Base-by-base conservation (phyloP, 2,888 invertebrate species). In the Scaptomyza polygonia region DNA sequence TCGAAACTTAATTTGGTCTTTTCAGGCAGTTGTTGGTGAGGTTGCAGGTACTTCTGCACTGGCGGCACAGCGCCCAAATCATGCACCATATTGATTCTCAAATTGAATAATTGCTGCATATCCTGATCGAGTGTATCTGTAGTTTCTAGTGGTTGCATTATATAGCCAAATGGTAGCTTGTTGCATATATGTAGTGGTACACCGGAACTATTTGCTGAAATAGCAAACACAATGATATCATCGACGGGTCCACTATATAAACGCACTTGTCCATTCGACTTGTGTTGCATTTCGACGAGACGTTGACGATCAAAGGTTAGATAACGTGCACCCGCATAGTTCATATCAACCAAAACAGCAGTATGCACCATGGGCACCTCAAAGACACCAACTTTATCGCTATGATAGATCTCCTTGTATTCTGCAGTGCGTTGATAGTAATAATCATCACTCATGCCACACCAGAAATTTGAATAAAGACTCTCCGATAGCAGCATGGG, bases 401-500 rank as follows among this genome's bases (percentile, higher is more conserved):
- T 92, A 68, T 95, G 93, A 43, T 97, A 92, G 51, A 98, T 96
- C 1, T 95, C 94, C 80, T 95, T 94, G 89, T 99, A 99, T 44
- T 96, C 95, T 5, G 96, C 95, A 0, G 97, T 96, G 83, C 98
- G 93, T 73, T 93, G 91, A 89, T 97, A 97, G 90, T 98, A 96
- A 89, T 96, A 97, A 67, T 96, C 94, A 0, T 94, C 93, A 0
- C 96, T 95, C 96, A 99, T 98, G 4, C 96, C 98, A 80, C 96
- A 96, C 99, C 99, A 99, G 92, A 97, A 99, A 91, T 99, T 99
- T 16, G 97, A 97, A 91, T 98, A 99, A 36, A 96, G 91, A 12
- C 96, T 96, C 65, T 97, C 96, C 0, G 98, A 96, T 55, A 94
- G 93, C 30, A 99, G 92, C 95, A 98, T 95, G 0, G 99, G 98